A percentile compares a stretch with the other conserved stretches of the same genome.
Evolutionary conservation across 2,797 vertebrate genomes (phyloP).

Genomic region (Typhlichthys eigenmanni): DNA sequence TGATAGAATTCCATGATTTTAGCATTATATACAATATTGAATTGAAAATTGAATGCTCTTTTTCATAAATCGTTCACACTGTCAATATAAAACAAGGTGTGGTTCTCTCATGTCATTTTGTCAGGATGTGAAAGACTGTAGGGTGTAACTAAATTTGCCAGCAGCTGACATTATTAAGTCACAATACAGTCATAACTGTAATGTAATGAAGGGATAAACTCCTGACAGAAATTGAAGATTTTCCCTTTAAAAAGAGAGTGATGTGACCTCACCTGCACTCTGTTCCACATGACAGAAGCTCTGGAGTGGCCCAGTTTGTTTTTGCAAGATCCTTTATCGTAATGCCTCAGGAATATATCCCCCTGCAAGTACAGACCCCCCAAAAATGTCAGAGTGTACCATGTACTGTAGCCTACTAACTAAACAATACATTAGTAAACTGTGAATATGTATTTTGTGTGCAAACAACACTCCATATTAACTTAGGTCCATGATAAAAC

Average conservation of each 20-base stretch:
- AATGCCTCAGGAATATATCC: slow-evolving; percentile 96
- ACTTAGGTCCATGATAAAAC: too few species aligned
- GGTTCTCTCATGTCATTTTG: too few species aligned
- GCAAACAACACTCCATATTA: too few species aligned
- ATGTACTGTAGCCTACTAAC: neutral
- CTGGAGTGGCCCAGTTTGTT: slow-evolving; percentile 97
- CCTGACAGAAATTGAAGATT: neutral
- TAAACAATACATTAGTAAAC: neutral
- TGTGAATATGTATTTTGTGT: neutral
- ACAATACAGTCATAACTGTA: neutral
- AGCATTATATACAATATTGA: neutral
- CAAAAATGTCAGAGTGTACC: neutral
- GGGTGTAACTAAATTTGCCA: slow-evolving; percentile 25
- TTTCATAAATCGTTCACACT: too few species aligned
- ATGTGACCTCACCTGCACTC: slow-evolving; percentile 85
- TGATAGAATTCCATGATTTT: too few species aligned
- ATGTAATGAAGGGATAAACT: slow-evolving; percentile 2
- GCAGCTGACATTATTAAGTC: slow-evolving; percentile 18
- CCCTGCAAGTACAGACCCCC: slow-evolving; percentile 77
- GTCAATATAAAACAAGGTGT: slow-evolving; percentile 12
- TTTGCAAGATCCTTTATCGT: slow-evolving; percentile 94
- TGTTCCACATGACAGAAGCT: slow-evolving; percentile 97
- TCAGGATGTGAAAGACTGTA: slow-evolving; percentile 16
- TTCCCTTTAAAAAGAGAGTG: neutral
- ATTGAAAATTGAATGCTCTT: neutral